Conservation (phyloP, 2,797 vertebrate genomes). For the Pipistrellus pipistrellus region DNA sequence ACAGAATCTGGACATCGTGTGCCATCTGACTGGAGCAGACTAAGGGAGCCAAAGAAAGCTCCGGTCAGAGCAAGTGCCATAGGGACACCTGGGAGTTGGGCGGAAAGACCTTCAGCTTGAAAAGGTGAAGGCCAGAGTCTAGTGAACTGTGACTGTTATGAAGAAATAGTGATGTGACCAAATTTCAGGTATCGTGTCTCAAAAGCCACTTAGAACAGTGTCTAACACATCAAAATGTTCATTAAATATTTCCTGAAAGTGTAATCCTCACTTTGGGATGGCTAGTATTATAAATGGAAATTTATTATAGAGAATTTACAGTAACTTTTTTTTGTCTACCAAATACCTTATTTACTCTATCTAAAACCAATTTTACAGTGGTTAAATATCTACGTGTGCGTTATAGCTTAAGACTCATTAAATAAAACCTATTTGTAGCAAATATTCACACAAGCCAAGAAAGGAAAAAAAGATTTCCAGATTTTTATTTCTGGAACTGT, state of each 20-base stretch:
- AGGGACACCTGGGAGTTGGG: neutral
- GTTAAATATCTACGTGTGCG: constrained; percentile 12
- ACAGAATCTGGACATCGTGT: neutral
- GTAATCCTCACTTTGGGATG: neutral
- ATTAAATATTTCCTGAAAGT: constrained; percentile 24
- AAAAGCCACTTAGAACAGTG: neutral
- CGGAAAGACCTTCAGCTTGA: neutral
- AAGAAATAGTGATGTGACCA: neutral
- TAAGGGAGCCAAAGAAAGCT: neutral
- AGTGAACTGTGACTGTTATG: neutral
- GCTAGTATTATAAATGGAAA: constrained; percentile 2
- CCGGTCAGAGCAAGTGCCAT: neutral
- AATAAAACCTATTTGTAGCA: constrained; percentile 59
- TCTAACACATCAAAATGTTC: neutral
- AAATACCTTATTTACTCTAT: neutral
- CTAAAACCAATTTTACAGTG: constrained; percentile 22
- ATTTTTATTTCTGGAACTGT: constrained; percentile 99
- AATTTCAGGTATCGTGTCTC: neutral
- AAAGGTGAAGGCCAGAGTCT: neutral
- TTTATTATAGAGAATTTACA: constrained; percentile 7
- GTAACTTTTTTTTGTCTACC: neutral
- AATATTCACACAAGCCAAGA: constrained; percentile 84
- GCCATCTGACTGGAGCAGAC: neutral
- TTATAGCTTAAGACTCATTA: constrained; percentile 22
- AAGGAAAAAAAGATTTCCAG: constrained; percentile 94